Evolutionary conservation across 2,797 vertebrate genomes (phyloP), one percentile per base, ranked within the genome.

Genomic region (Cheirogaleus major): DNA sequence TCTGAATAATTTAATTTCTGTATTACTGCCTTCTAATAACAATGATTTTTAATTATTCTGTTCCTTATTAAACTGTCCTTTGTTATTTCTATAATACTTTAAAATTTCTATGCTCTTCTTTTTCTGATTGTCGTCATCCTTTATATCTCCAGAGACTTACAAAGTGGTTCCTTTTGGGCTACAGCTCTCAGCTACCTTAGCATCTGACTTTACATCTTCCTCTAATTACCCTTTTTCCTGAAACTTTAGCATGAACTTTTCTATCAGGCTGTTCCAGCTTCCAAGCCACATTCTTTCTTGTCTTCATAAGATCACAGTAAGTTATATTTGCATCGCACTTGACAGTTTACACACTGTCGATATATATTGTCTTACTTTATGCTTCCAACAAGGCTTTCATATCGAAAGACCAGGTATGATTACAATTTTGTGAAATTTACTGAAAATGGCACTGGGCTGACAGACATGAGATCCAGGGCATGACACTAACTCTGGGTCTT

Each of bases 11-110:
- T 72, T 70, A 69, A 67, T 35, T 89, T 75, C 10, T 50, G 5
- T 76, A 48, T 85, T 43, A 15, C 10, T 92, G 23, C 25, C 15
- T 95, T 91, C 13, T 65, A 86, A n/a, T 83, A 35, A 69, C 17
- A 91, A n/a, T 93, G 38, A 65, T 82, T 92, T 90, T 80, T 45
- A 89, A 86, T 79, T 85, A 48, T 57, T 65, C 23, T 89, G 1
- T 63, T 89, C n/a, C 32, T 55, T 92, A 72, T 25, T 65, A 65
- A 88, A 75, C 72, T 75, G 15, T 43, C 8, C 14, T 76, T 87
- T 32, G 35, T 50, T 78, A 63, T 69, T 85, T 79, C 35, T 79
- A 10, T 57, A 57, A 57, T 23, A 12, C 50, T 48, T 69, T 81
- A 59, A 89, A 52, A 88, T 43, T 7, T 67, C 32, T 20, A 1